Conservation (phyloP, 2,888 invertebrate species). For the Pilophorus perplexus region DNA sequence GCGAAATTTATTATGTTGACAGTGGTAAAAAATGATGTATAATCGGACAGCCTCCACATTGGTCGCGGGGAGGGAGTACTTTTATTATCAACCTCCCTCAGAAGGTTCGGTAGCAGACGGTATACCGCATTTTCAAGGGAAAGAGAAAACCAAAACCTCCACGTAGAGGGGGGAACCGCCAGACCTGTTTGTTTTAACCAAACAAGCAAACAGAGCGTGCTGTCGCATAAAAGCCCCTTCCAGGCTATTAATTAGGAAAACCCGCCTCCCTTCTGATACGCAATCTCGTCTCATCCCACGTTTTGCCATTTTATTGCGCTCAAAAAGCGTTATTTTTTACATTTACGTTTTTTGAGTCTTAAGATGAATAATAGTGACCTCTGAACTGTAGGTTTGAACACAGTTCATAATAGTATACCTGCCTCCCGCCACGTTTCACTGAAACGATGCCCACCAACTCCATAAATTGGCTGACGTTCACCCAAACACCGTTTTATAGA, state of each 20-base stretch:
- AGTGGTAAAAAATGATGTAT: too few species aligned
- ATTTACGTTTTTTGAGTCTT: background rate
- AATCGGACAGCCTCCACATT: too few species aligned
- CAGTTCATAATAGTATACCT: too few species aligned
- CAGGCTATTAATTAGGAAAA: constrained; percentile 42
- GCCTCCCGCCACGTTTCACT: too few species aligned
- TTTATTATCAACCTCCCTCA: background rate
- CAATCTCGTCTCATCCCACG: constrained; percentile 28
- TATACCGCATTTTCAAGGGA: background rate
- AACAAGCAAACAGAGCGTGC: constrained; percentile 45
- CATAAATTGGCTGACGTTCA: too few species aligned
- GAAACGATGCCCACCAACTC: too few species aligned
- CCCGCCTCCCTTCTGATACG: constrained; percentile 18
- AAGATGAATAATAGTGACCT: too few species aligned
- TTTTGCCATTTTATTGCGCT: constrained; percentile 6
- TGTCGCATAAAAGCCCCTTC: constrained; percentile 44
- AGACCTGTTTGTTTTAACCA: constrained; percentile 21
- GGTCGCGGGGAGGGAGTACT: too few species aligned
- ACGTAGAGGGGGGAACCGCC: background rate
- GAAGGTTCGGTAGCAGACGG: background rate
- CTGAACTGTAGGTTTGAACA: too few species aligned
- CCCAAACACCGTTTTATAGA: too few species aligned
- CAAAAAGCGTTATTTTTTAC: background rate
- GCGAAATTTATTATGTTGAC: too few species aligned
- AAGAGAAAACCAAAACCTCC: background rate